Percentiles rank a stretch among this genome's conserved stretches.
Conservation (phyloP, 1,140 invertebrate genomes). For the Panagrolaimus sp. region DNA sequence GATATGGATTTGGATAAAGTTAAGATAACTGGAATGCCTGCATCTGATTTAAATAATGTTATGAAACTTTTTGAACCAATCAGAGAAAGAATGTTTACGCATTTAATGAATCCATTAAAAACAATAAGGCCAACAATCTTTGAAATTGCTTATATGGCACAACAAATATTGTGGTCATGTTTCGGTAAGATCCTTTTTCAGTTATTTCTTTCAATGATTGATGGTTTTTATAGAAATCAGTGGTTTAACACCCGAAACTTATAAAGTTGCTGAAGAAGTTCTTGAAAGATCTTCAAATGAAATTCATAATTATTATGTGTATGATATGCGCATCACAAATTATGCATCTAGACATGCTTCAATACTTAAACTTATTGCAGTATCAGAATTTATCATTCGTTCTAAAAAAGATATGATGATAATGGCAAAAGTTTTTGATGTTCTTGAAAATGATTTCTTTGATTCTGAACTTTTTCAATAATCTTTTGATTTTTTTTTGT, state of each 20-base stretch:
- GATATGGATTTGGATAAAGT: not conserved
- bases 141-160: slow-evolving; percentile 5
- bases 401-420: slow-evolving; percentile 1
- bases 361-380: not conserved
- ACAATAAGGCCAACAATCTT: not conserved
- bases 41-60: not conserved
- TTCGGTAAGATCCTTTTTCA: not conserved
- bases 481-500: not conserved
- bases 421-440: slow-evolving; percentile 3
- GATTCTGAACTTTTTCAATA: slow-evolving; percentile 2
- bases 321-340: not conserved
- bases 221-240: not conserved
- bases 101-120: slow-evolving; percentile 3
- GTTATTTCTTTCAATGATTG: not conserved
- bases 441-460: slow-evolving; percentile 2
- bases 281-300: not conserved
- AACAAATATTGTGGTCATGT: not conserved
- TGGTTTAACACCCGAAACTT: not conserved
- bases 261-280: not conserved
- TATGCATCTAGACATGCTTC: not conserved
- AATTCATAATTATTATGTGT: slow-evolving; percentile 6
- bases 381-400: not conserved
- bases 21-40: not conserved
- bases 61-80: not conserved
- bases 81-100: not conserved